Evolutionary conservation across 2,888 invertebrate species (phyloP).

Genomic region (Nymphalis c-album): DNA sequence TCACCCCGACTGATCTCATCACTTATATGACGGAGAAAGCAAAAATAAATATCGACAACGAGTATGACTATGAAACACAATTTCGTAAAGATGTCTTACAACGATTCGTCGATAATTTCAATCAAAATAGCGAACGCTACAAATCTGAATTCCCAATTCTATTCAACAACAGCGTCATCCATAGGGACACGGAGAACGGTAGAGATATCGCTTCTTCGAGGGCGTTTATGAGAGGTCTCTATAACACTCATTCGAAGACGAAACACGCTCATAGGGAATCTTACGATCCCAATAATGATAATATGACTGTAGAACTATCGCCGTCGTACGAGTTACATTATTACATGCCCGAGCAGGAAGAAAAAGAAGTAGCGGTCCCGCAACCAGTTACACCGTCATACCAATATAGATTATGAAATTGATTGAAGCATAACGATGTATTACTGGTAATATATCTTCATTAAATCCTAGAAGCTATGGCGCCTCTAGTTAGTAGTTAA

Average conservation of each 20-base stretch:
- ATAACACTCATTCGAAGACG: slow-evolving; percentile 11
- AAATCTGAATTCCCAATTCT: slow-evolving; percentile 67
- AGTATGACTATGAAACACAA: slow-evolving; percentile 61
- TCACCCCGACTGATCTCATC: slow-evolving; percentile 44
- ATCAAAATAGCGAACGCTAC: slow-evolving; percentile 64
- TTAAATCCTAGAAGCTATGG: background rate
- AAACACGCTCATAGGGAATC: slow-evolving; percentile 35
- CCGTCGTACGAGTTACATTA: slow-evolving; percentile 74
- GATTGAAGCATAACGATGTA: slow-evolving; percentile 18
- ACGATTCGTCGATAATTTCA: slow-evolving; percentile 68
- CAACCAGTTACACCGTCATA: slow-evolving; percentile 43
- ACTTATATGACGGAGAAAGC: slow-evolving; percentile 37
- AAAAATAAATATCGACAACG: slow-evolving; percentile 44
- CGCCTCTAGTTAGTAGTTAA: background rate
- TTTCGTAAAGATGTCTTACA: slow-evolving; percentile 61
- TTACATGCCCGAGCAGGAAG: slow-evolving; percentile 72
- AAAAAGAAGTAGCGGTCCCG: slow-evolving; percentile 53
- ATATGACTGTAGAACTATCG: slow-evolving; percentile 60
- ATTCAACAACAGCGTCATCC: slow-evolving; percentile 67
- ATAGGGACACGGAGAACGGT: slow-evolving; percentile 47
- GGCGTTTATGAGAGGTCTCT: slow-evolving; percentile 53
- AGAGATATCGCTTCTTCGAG: slow-evolving; percentile 53
- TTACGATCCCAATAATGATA: slow-evolving; percentile 59
- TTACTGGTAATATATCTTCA: background rate
- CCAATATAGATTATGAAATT: slow-evolving; percentile 40